Conservation (phyloP, 2,797 vertebrate species). For the Threskiornis aethiopicus region DNA sequence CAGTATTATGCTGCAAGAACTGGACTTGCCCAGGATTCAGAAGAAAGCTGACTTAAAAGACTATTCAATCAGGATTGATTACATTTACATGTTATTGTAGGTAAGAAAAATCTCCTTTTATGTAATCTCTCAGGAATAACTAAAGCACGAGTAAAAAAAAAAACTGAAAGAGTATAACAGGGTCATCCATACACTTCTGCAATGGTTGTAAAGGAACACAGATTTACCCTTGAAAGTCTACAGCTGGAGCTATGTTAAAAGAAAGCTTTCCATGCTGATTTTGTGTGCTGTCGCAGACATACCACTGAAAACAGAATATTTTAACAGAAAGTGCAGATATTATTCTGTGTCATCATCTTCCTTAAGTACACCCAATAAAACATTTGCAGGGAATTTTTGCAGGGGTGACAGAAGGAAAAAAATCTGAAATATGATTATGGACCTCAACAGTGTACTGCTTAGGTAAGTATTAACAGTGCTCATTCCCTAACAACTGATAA, state of each 20-base stretch:
- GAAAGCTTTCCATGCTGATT: not conserved
- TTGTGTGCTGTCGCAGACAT: not conserved
- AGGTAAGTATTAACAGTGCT: not conserved
- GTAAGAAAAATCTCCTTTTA: not conserved
- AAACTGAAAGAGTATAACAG: not conserved
- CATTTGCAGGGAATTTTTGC: not conserved
- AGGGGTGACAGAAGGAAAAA: not conserved
- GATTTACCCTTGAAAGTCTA: not conserved
- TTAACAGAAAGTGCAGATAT: not conserved
- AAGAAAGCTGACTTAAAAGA: not conserved
- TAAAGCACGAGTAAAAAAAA: not conserved
- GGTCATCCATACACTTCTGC: not conserved
- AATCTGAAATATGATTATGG: not conserved
- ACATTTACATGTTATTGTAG: slow-evolving; percentile 10
- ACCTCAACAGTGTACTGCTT: not conserved
- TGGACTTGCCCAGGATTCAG: not conserved
- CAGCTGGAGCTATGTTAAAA: not conserved
- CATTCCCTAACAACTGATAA: not conserved
- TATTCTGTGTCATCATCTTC: not conserved
- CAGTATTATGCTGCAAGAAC: not conserved
- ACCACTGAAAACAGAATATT: not conserved
- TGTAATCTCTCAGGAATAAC: not conserved
- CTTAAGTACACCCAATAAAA: not conserved
- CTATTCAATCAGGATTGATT: slow-evolving; percentile 22
- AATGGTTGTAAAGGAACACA: not conserved